Conservation (phyloP, 2,888 invertebrate species). For the Myopa testacea region DNA sequence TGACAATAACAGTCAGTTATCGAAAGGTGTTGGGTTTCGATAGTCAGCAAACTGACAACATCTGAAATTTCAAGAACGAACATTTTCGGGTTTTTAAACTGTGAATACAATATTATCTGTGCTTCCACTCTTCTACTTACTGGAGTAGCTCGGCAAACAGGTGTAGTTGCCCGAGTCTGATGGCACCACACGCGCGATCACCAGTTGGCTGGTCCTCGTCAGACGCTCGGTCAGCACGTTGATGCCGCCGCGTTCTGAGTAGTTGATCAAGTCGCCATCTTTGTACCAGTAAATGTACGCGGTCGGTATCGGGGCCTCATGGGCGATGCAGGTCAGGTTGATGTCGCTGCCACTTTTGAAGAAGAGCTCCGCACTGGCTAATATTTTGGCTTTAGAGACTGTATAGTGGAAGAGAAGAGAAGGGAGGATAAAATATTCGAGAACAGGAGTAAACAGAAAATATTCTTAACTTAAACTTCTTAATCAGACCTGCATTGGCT, state of each 20-base stretch:
- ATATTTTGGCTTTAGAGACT: slow-evolving; percentile 88
- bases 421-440: too few relatives aligned
- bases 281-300: slow-evolving; percentile 85
- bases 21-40: too few relatives aligned
- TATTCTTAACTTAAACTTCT: too few relatives aligned
- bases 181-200: slow-evolving; percentile 83
- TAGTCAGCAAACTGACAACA: too few relatives aligned
- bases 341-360: slow-evolving; percentile 89
- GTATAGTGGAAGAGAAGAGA: slow-evolving; percentile 50
- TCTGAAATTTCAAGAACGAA: too few relatives aligned
- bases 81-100: background rate
- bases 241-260: slow-evolving; percentile 84
- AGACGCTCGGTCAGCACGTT: slow-evolving; percentile 86
- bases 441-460: too few relatives aligned
- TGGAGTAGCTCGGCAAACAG: slow-evolving; percentile 85
- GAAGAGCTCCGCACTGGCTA: slow-evolving; percentile 83
- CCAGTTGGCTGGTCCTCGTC: slow-evolving; percentile 81
- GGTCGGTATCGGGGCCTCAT: slow-evolving; percentile 74
- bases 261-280: slow-evolving; percentile 81
- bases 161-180: slow-evolving; percentile 90
- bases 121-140: slow-evolving; percentile 58
- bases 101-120: background rate
- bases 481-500: too few relatives aligned
- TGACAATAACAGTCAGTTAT: too few relatives aligned
- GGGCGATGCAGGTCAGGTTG: slow-evolving; percentile 85